Evolutionary conservation across 2,113 vertebrate species (phyloP), one percentile per base, ranked within the genome.

Genomic region (Hemiprocne comata): DNA sequence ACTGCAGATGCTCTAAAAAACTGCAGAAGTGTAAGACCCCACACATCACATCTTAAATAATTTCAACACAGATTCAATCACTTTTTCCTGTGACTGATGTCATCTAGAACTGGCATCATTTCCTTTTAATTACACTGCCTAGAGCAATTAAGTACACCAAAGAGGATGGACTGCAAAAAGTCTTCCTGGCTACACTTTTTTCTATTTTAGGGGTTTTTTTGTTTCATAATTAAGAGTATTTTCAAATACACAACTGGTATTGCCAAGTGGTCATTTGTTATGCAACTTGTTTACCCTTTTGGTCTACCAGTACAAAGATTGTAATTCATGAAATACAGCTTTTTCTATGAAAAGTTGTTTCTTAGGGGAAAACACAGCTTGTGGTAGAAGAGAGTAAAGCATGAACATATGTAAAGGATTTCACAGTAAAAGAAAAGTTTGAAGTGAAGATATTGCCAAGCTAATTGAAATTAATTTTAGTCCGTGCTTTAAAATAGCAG

Each of bases 191-290:
- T 87, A 79, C 18, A 26, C n/a, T 69, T 20, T 50, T 93, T 93
- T 93, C 93, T 97, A 96, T 95, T 97, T 94, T 94, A 67, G 66
- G 91, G 13, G 0, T n/a, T 92, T 83, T 51, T 96, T 94, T 83
- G 46, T 93, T 96, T 97, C 85, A 93, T 50, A 97, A 91, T 87
- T 94, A 96, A 91, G 75, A 90, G 79, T 86, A 92, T 92, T 97
- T 94, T 96, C 91, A 92, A 91, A 87, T 62, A 81, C 72, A 93
- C 40, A 69, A 86, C 11, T 94, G n/a, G 57, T 87, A 83, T 33
- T 96, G 95, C 92, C 90, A 97, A 96, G 72, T 82, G 66, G 62
- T 79, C 79, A 90, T 90, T 96, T 93, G 82, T 95, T 97, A 93
- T 55, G 91, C 96, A 96, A 94, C 79, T 85, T 96, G 87, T 93